These are phyloP conservation scores for Streptopelia turtur DNA, from an alignment of 2,797 vertebrate species.

Conservation along the genomic window DNA sequence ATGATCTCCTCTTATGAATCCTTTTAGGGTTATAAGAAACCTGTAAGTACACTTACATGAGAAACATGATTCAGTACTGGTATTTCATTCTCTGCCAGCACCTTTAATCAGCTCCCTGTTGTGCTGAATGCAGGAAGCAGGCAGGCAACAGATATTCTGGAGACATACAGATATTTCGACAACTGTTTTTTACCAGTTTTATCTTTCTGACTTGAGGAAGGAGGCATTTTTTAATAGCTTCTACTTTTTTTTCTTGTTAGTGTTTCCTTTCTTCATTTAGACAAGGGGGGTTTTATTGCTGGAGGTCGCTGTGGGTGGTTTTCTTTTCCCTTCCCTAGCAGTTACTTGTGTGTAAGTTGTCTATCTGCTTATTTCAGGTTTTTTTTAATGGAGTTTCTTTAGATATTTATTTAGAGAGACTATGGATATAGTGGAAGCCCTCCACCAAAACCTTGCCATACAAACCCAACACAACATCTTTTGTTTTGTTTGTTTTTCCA, in stretches of 20 bases:
- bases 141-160: neutral
- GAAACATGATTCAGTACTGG: neutral
- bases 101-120: neutral
- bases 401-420: neutral
- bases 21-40: neutral
- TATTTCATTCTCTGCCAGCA: neutral
- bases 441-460: neutral
- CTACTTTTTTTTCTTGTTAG: neutral
- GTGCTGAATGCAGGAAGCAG: neutral
- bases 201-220: neutral
- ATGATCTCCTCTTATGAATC: neutral
- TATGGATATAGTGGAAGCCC: neutral
- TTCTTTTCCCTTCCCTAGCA: fast-evolving
- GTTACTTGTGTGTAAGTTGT: neutral
- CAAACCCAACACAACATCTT: neutral
- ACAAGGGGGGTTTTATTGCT: no score
- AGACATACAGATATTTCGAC: neutral
- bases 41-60: neutral
- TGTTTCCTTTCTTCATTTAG: no score
- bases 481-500: neutral
- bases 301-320: neutral
- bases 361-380: neutral
- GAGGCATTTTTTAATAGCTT: fast-evolving
- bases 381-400: neutral
- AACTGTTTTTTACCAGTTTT: neutral